phyloP scores from a whole-genome alignment of 2,113 vertebrate genomes.

The Aldabrachelys gigantea region DNA sequence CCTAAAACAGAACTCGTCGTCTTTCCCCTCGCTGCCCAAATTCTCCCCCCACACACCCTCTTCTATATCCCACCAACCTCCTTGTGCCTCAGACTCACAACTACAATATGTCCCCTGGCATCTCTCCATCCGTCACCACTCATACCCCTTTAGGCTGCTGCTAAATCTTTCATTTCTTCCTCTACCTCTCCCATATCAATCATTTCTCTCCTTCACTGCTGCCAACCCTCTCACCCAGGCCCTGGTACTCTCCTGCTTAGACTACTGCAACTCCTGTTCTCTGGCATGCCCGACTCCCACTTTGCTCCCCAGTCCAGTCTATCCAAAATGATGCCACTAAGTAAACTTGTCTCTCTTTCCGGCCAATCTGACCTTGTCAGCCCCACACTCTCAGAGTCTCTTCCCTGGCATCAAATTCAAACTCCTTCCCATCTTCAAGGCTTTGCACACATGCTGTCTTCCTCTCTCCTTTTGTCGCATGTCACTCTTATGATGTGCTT shows the following conservation, averaged over 20 bases:
- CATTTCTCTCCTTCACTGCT: not conserved
- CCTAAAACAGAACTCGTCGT: not conserved
- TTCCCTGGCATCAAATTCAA: not conserved
- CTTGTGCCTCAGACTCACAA: not conserved
- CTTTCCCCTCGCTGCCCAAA: not conserved
- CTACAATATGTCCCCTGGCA: not conserved
- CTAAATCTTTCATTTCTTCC: not conserved
- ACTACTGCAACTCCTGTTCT: not conserved
- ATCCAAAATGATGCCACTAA: not conserved
- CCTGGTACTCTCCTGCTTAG: not conserved
- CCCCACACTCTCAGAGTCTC: not conserved
- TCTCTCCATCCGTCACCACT: not conserved
- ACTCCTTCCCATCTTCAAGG: not conserved
- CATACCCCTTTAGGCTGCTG: not conserved
- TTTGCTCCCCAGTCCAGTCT: not conserved
- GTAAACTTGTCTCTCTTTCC: not conserved
- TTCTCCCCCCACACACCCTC: not conserved
- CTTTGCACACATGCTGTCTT: not conserved
- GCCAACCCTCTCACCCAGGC: not conserved
- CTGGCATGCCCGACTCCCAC: not conserved
- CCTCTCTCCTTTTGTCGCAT: not conserved
- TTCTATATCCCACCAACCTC: not conserved
- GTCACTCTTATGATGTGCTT: not conserved
- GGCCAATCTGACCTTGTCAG: not conserved
- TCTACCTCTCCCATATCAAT: not conserved